Base-by-base conservation (phyloP, 2,113 vertebrate species). In the Engystomops pustulosus region DNA sequence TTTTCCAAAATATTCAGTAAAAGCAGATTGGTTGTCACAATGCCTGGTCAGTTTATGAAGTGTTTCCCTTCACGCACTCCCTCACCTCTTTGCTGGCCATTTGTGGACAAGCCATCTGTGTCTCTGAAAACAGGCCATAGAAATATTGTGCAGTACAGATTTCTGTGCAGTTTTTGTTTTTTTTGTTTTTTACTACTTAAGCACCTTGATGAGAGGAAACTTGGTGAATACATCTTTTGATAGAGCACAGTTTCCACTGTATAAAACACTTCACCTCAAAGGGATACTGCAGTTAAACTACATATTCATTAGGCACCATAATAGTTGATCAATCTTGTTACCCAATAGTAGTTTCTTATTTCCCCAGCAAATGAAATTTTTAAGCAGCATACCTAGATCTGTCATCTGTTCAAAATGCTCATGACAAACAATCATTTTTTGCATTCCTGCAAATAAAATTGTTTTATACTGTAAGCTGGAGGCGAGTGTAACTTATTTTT, bases 401-500 rank as follows among this genome's bases (percentile, higher is more conserved):
- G 95, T 97, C 97, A 98, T 96, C 97, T 96, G 96, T 98, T 98
- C 94, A 96, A 97, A 97, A 96, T 98, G 92, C 94, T 99, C 93
- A 96, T 96, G 95, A 94, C 93, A 96, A 99, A 99, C 97, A 98
- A 98, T 93, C 94, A 95, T 99, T 95, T 79, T 79, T 96, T 98
- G 97, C 98, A 99, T 99, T 99, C 97, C 97, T 98, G 95, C 94
- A 97, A 96, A 96, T 96, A 94, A 96, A 95, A 96, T 96, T 97
- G 95, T 98, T 97, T 99, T 98, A 96, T 98, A 98, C 95, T 97
- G 95, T 96, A 97, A 97, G 96, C 98, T 98, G 97, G 94, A 99
- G 97, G 97, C 96, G 97, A 99, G 98, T 99, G 97, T 99, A 99
- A 99, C 97, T 99, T 99, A 99, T 99, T 99, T 99, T 99, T 99